Base-by-base conservation (phyloP, 23 tunicate species). In the Oikopleura dioica region DNA sequence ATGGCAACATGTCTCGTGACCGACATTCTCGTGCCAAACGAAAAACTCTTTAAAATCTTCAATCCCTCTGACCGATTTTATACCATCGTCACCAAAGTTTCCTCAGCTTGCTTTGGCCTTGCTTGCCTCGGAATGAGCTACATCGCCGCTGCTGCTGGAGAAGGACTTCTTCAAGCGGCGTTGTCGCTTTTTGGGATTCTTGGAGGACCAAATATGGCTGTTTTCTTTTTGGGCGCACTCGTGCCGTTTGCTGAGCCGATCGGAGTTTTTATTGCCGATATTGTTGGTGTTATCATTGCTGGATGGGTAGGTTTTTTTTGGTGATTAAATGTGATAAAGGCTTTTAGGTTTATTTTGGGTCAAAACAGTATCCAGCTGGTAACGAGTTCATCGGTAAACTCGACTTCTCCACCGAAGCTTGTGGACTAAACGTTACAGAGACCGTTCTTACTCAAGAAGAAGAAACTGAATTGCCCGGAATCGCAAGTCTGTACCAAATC, bases 331-430 rank as follows among this genome's bases (percentile, higher is more conserved):
- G 78, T 0, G 77, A 36, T 37, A 35, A 38, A 36, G 67, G 77
- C 0, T 26, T 77, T n/a, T 82, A 81, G 85, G 81, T 78, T 38
- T 82, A 78, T 38, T 50, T 82, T 36, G 85, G 85, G 0, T 37
- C 77, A 2, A 67, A 76, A 72, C 12, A 35, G 5, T 82, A 82
- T 68, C 81, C 81, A 38, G 78, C 85, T 12, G 37, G 34, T 5
- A 32, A 68, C 21, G 78, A 82, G 35, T 82, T 63, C 77, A 69
- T 68, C 0, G 35, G 80, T 5, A 79, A 69, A 59, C 81, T 82
- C n/a, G 77, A 78, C 24, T 59, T 38, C 35, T n/a, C 35, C 38
- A 37, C 37, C 28, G 0, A 38, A 0, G 32, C 38, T 33, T 78
- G 81, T n/a, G n/a, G n/a, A n/a, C n/a, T n/a, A n/a, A n/a, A n/a